These are phyloP conservation scores for Stichodactyla mertensii DNA, from an alignment of 64 coral and sea anemone species.

Conservation along the genomic window DNA sequence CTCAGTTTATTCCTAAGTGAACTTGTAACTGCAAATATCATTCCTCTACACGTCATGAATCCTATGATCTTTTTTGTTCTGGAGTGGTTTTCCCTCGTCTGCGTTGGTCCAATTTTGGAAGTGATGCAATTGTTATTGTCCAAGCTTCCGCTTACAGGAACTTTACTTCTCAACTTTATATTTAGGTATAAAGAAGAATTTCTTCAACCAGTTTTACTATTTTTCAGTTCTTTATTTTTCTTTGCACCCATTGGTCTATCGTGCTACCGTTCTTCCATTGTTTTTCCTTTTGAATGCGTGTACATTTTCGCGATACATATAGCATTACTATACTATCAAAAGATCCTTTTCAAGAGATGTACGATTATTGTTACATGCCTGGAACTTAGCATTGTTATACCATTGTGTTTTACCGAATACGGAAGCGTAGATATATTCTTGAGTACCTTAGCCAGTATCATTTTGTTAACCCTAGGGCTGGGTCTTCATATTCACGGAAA, in stretches of 20 bases:
- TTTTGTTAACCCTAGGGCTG: conserved; percentile 13
- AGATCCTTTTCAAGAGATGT: background rate
- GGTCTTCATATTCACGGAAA: conserved; percentile 27
- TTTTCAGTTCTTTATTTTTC: background rate
- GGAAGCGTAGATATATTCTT: background rate
- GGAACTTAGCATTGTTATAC: background rate
- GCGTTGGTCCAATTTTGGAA: background rate
- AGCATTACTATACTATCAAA: background rate
- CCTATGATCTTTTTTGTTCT: background rate
- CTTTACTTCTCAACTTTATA: background rate
- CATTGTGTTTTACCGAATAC: background rate
- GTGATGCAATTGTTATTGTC: background rate
- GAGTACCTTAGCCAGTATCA: background rate
- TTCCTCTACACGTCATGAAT: conserved; percentile 1
- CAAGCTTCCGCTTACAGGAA: background rate
- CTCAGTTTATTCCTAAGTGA: background rate
- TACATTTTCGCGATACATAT: background rate
- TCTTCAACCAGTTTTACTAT: background rate
- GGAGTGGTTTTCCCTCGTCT: background rate
- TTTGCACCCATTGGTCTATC: background rate
- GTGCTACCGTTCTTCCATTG: background rate
- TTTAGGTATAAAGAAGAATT: background rate
- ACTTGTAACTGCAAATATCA: background rate
- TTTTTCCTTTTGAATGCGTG: background rate
- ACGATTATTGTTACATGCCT: background rate